Evolutionary conservation across 2,888 invertebrate genomes (phyloP).

Genomic region (Sicus ferrugineus): DNA sequence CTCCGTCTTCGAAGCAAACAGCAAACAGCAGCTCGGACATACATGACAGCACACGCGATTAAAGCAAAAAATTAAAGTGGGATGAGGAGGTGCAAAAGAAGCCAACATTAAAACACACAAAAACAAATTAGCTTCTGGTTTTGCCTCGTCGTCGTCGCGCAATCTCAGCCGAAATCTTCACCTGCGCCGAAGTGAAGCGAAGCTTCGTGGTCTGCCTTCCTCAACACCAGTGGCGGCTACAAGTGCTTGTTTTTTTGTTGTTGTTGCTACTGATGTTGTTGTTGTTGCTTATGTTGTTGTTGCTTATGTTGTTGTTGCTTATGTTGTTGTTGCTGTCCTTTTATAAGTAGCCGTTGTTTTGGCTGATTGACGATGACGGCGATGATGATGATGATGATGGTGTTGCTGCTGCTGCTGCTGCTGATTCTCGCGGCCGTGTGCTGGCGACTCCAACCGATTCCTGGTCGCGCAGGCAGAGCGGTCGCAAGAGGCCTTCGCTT

Average conservation of each 20-base stretch:
- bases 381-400: background rate
- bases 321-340: background rate
- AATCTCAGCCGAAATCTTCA: constrained; percentile 22
- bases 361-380: background rate
- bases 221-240: background rate
- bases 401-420: background rate
- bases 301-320: background rate
- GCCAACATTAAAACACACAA: constrained; percentile 43
- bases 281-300: constrained; percentile 3
- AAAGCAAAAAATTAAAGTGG: background rate
- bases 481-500: too few species aligned
- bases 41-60: constrained; percentile 7
- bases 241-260: background rate
- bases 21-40: background rate
- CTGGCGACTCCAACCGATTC: too few species aligned
- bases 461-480: too few species aligned
- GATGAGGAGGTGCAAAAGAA: background rate
- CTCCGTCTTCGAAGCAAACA: background rate
- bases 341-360: background rate
- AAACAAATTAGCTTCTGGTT: constrained; percentile 62
- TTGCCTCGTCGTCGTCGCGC: constrained; percentile 38
- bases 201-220: background rate
- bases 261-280: background rate
- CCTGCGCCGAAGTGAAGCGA: constrained; percentile 10
- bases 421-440: too few species aligned